Percentiles rank a stretch among this genome's conserved stretches.
Conservation (phyloP, 2,113 vertebrate species). For the Oceanodroma tethys region DNA sequence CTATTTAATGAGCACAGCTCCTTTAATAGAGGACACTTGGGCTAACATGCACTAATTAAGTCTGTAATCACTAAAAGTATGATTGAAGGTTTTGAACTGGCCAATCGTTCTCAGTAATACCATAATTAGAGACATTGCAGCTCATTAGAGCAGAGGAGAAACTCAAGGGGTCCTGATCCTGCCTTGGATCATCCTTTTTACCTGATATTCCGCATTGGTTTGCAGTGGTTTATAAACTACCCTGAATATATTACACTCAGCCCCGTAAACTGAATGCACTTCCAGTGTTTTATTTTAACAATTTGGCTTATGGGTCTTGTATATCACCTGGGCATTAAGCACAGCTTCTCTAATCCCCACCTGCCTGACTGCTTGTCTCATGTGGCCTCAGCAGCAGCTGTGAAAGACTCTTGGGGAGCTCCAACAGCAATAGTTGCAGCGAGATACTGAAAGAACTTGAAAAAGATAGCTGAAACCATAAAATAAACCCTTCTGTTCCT, state of each 20-base stretch:
- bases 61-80: background rate
- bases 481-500: background rate
- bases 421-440: background rate
- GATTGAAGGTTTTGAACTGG: background rate
- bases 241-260: background rate
- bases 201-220: background rate
- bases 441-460: background rate
- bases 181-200: background rate
- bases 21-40: background rate
- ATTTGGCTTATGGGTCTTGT: background rate
- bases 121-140: background rate
- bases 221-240: background rate
- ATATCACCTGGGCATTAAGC: background rate
- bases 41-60: conserved; percentile 9
- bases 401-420: background rate
- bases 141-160: background rate
- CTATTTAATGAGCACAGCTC: background rate
- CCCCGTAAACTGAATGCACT: background rate
- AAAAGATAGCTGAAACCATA: background rate
- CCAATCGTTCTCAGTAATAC: accelerated
- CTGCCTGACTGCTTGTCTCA: background rate
- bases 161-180: background rate
- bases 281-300: background rate
- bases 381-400: background rate
- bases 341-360: background rate